Evolutionary conservation across 2,113 vertebrate species (phyloP).

Genomic region (Benthochromis sp.): DNA sequence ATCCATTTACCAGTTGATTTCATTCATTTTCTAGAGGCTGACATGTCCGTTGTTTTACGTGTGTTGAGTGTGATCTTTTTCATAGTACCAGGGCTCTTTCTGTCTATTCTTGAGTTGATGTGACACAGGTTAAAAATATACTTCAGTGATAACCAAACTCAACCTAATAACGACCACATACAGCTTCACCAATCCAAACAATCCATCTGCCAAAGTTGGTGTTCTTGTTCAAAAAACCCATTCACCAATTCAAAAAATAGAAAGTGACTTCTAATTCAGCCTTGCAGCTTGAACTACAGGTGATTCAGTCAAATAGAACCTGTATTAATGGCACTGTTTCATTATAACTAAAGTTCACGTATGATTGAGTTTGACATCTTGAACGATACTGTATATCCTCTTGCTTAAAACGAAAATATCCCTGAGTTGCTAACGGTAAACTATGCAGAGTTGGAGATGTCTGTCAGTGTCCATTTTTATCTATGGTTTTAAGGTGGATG

Average conservation of each 20-base stretch:
- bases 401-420: rapidly evolving
- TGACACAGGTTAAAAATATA: neutral
- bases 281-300: neutral
- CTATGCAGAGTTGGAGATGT: neutral
- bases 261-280: neutral
- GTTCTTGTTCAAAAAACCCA: neutral
- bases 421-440: neutral
- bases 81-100: neutral
- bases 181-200: neutral
- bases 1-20: rapidly evolving
- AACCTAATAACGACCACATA: neutral
- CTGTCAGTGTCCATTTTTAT: neutral
- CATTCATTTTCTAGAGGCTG: neutral
- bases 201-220: neutral
- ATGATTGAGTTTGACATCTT: neutral
- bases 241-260: neutral
- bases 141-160: neutral
- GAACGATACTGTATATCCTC: rapidly evolving
- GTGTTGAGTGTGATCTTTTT: neutral
- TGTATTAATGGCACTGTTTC: neutral
- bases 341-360: rapidly evolving
- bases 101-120: neutral
- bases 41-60: neutral
- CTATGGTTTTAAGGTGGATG: neutral
- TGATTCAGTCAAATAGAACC: neutral